These are phyloP conservation scores for Drosophila simulans DNA, from an alignment of 1,140 invertebrate species.

Conservation along the genomic window DNA sequence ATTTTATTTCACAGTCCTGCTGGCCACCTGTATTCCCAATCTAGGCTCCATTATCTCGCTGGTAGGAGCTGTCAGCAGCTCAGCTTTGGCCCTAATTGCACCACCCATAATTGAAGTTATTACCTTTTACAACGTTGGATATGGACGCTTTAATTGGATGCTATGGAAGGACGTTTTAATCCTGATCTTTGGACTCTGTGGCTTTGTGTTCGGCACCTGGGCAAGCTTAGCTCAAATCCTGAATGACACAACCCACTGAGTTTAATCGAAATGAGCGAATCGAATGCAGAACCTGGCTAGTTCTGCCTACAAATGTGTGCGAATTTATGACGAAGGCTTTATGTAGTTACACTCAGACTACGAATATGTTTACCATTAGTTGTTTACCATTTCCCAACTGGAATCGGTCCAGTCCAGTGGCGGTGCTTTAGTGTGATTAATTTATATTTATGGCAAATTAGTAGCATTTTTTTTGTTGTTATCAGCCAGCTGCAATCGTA, in stretches of 20 bases:
- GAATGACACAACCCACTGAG: slow-evolving; percentile 64
- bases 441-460: slow-evolving; percentile 37
- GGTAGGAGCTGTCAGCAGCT: slow-evolving; percentile 95
- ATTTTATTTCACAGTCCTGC: slow-evolving; percentile 87
- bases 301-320: slow-evolving; percentile 49
- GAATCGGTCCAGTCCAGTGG: slow-evolving; percentile 2
- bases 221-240: slow-evolving; percentile 90
- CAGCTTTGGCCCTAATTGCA: slow-evolving; percentile 94
- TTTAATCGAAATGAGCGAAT: not conserved
- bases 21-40: slow-evolving; percentile 94
- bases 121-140: slow-evolving; percentile 89
- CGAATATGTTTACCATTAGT: slow-evolving; percentile 29
- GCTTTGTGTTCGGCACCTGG: slow-evolving; percentile 92
- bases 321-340: slow-evolving; percentile 77
- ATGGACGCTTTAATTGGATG: slow-evolving; percentile 87
- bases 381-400: slow-evolving; percentile 22
- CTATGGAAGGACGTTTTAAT: slow-evolving; percentile 90
- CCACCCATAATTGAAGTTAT: slow-evolving; percentile 96
- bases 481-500: slow-evolving; percentile 42
- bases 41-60: slow-evolving; percentile 95
- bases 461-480: slow-evolving; percentile 26
- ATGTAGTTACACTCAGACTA: slow-evolving; percentile 48
- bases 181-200: slow-evolving; percentile 90
- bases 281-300: slow-evolving; percentile 14
- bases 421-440: slow-evolving; percentile 37